Conservation (phyloP, 2,113 vertebrate species). For the Hystrix cristata region DNA sequence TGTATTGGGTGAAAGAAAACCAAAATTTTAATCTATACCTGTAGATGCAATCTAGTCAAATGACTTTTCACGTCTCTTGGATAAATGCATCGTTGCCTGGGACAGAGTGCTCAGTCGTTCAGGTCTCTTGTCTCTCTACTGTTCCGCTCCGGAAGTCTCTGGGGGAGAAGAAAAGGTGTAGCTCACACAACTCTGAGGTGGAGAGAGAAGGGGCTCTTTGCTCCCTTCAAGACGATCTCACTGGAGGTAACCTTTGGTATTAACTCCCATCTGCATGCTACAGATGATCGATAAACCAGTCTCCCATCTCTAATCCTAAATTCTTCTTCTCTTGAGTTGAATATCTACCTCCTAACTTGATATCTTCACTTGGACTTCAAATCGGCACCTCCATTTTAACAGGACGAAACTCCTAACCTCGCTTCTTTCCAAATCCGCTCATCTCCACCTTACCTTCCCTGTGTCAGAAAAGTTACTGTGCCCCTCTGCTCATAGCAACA, state of each 20-base stretch:
- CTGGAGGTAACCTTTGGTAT: neutral
- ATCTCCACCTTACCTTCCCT: neutral
- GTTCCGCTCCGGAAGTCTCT: neutral
- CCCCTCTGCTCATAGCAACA: neutral
- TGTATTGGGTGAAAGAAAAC: conserved; percentile 6
- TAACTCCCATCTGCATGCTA: neutral
- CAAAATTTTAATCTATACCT: conserved; percentile 9
- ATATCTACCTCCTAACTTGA: neutral
- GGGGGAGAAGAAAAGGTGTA: neutral
- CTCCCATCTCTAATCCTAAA: neutral
- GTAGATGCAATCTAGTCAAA: neutral
- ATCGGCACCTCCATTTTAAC: neutral
- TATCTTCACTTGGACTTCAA: neutral
- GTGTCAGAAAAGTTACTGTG: neutral
- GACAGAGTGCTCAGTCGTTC: neutral
- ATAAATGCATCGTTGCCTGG: neutral
- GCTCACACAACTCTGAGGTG: neutral
- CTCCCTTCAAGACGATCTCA: neutral
- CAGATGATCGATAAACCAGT: neutral
- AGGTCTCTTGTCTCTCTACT: neutral
- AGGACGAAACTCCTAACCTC: neutral
- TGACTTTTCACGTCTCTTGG: conserved; percentile 15
- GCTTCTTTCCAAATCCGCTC: neutral
- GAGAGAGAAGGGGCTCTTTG: neutral
- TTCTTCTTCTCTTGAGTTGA: neutral